Evolutionary conservation across 2,888 invertebrate species (phyloP), one percentile per base, ranked within the genome.

Genomic region (Celastrina argiolus): DNA sequence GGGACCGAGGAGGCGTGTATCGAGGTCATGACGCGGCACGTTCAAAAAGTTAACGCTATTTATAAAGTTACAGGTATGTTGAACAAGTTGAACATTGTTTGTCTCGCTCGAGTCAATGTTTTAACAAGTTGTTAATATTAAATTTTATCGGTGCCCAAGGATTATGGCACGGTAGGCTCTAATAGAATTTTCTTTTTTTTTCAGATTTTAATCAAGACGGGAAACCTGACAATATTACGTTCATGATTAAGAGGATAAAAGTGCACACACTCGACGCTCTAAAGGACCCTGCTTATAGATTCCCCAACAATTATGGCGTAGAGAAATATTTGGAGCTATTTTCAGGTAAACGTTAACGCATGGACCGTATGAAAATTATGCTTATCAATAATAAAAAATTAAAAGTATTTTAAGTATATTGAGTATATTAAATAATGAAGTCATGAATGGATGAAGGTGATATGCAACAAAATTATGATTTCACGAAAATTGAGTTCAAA

Each of bases 261-360:
- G 97, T 98, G 18, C 97, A 98, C 88, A 97, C 97, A 68, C 92
- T 93, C 78, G 96, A 97, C 78, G 96, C 97, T 65, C 91, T 97
- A 71, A 95, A 95, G 77, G 97, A 97, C 86, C 95, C 96, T 8
- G 93, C 94, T 63, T 98, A 98, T 88, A 94, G 97, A 74, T 97
- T 97, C 87, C 96, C 97, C 0, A 96, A 96, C 76, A 98, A 98
- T 88, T 98, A 99, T 82, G 99, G 99, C 59, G 99, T 99, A 67
- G 99, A 98, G 84, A 99, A 99, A 92, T 99, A 98, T 91, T 93
- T 99, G 72, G 99, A 99, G 89, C 93, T 99, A 71, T 99, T 99
- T 92, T 98, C 98, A 74, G 97, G 97, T 96, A 88, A 72, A 45
- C 18, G n/a, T n/a, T 45, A 16, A 45, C n/a, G n/a, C n/a, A n/a